Evolutionary conservation across 2,113 vertebrate genomes (phyloP).

Genomic region (Lycaon pictus): DNA sequence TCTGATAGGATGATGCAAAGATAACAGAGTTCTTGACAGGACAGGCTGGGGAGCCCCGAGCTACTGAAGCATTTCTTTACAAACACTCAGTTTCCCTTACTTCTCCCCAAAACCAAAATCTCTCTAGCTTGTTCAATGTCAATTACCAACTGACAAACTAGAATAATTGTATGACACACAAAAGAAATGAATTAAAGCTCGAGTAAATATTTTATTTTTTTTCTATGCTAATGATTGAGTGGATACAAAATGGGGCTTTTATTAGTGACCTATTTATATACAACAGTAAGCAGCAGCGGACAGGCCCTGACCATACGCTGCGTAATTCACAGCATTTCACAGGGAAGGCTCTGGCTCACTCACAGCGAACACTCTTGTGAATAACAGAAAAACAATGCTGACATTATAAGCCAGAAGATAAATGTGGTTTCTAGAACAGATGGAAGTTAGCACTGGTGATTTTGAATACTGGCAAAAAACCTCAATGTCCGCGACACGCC

Average conservation of each 20-base stretch:
- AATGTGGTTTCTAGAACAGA: neutral
- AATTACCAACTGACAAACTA: conserved; percentile 68
- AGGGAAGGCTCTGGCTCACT: neutral
- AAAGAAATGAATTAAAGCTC: conserved; percentile 66
- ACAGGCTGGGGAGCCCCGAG: neutral
- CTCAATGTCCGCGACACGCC: neutral
- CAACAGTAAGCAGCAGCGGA: conserved; percentile 1
- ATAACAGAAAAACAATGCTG: neutral
- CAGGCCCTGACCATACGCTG: neutral
- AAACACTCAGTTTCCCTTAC: conserved; percentile 29
- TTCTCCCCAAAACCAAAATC: conserved; percentile 49
- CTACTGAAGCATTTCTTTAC: neutral
- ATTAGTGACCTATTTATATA: conserved; percentile 49
- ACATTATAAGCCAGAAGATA: conserved; percentile 30
- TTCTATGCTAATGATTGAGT: conserved; percentile 62
- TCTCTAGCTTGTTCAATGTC: conserved; percentile 51
- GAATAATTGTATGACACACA: conserved; percentile 71
- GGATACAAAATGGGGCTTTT: conserved; percentile 63
- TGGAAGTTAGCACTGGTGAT: conserved; percentile 30
- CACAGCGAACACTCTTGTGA: neutral
- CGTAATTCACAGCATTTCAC: neutral
- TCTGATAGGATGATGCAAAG: neutral
- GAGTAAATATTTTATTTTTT: conserved; percentile 50
- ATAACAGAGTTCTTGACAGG: neutral
- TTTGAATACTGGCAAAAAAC: conserved; percentile 26